Conservation (phyloP, 2,113 vertebrate species). For the Oreochromis tanganicae region DNA sequence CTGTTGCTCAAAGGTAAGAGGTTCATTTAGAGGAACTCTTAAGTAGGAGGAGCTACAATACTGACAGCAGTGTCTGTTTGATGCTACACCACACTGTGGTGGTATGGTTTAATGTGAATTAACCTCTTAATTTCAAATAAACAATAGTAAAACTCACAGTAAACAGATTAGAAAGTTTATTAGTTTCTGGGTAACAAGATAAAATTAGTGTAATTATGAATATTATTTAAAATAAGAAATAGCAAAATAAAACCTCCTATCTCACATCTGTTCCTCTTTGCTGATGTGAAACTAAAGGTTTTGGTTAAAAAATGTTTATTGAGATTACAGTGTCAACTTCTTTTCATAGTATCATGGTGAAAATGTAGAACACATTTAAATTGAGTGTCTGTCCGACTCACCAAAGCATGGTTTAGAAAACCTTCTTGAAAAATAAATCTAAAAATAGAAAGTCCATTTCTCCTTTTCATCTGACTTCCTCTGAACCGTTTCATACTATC, state of each 20-base stretch:
- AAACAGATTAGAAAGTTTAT: fast-evolving
- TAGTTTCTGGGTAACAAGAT: background rate
- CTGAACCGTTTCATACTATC: background rate
- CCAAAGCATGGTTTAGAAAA: background rate
- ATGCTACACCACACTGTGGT: background rate
- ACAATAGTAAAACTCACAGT: background rate
- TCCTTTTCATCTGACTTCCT: background rate
- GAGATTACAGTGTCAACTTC: fast-evolving
- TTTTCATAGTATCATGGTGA: background rate
- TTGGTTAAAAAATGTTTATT: background rate
- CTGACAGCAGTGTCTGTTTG: background rate
- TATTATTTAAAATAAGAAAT: background rate
- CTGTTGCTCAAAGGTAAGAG: fast-evolving
- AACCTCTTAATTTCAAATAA: background rate
- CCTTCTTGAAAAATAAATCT: background rate
- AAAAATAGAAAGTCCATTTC: background rate
- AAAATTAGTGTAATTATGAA: fast-evolving
- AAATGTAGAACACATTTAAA: background rate
- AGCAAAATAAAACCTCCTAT: background rate
- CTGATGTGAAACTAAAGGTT: background rate
- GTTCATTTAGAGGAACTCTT: background rate
- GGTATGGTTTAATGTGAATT: background rate
- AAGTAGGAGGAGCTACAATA: background rate
- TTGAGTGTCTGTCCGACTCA: fast-evolving
- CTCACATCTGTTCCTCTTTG: background rate